Base-by-base conservation (phyloP, 2,797 vertebrate genomes). In the Sternarchorhynchus goeldii region DNA sequence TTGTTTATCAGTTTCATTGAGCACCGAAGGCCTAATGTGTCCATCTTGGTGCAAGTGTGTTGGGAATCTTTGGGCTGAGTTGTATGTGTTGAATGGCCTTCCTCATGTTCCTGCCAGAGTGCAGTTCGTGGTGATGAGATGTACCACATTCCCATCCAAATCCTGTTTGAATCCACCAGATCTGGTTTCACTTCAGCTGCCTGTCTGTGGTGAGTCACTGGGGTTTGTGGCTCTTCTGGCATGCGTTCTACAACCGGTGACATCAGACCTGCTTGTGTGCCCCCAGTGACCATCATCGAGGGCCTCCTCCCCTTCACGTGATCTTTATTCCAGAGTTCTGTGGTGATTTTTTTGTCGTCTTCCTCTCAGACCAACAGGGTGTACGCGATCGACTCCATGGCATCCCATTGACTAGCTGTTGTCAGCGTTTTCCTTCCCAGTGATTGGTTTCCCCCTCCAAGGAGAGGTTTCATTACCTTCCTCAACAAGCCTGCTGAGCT, bases 351-450 rank as follows among this genome's bases (percentile, higher is more conserved):
- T 78, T 82, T 58, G 65, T 56, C 6, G 25, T 67, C 25, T 45
- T 18, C 79, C 18, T 70, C 25, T 76, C 65, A 71, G 57, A 50
- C 53, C n/a, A 60, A 20, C 7, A 34, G 64, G 69, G 68, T 34
- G 69, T 65, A 70, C 57, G 34, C 17, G 16, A 20, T 75, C 89
- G 82, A 86, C 58, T 81, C 80, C 87, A 86, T 86, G 89, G 86
- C 85, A 69, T 69, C 67, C 67, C 73, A 50, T 82, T 71, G 77
- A 69, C 78, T 53, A 32, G 82, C 77, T 82, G 84, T 63, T 76
- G 83, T 80, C 84, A 87, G 85, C 83, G 31, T 60, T 89, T 85
- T 83, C 84, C 88, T 90, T 91, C 75, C 85, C 87, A 82, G 63
- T 88, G 84, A 89, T 91, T 90, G 86, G 74, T 68, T 14, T 73